Percentiles rank a stretch among this genome's conserved stretches.
Conservation (phyloP, 1,140 invertebrate genomes). For the Formica selysi region DNA sequence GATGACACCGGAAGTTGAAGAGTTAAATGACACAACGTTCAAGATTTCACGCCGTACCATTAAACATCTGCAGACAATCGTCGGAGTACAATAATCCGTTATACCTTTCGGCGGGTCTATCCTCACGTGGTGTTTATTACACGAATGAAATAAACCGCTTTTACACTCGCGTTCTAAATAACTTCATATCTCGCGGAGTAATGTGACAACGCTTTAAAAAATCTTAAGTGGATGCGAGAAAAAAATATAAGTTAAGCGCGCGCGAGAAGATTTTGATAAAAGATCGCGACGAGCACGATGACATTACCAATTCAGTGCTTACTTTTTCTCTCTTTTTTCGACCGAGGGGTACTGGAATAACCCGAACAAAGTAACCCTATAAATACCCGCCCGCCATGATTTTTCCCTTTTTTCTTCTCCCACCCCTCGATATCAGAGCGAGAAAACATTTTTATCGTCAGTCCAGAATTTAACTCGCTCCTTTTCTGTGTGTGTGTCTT, state of each 20-base stretch:
- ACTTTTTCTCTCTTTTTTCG: not conserved
- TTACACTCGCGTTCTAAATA: conserved; percentile 47
- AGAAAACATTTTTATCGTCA: conserved; percentile 74
- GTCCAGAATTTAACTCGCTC: conserved; percentile 38
- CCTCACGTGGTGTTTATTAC: conserved; percentile 29
- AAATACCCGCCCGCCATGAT: conserved; percentile 57
- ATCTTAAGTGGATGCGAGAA: conserved; percentile 41
- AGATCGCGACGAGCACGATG: conserved; percentile 37
- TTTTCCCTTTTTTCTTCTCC: conserved; percentile 16
- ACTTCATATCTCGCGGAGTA: conserved; percentile 45
- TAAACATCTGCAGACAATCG: conserved; percentile 38
- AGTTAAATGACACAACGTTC: conserved; percentile 16
- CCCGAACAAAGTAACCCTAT: conserved; percentile 41
- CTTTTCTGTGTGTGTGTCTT: conserved; percentile 37
- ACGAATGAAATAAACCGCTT: conserved; percentile 45
- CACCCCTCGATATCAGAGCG: conserved; percentile 55
- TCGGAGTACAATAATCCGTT: conserved; percentile 25
- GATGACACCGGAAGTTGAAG: not conserved
- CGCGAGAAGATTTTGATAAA: conserved; percentile 54
- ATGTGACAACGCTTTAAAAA: conserved; percentile 34
- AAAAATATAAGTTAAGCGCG: conserved; percentile 35
- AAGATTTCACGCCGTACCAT: conserved; percentile 20
- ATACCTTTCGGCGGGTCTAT: conserved; percentile 29
- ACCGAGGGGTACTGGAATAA: conserved; percentile 38
- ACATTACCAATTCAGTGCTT: conserved; percentile 48